Percentiles rank a stretch among this genome's conserved stretches.
Conservation (phyloP, 2,113 vertebrate species). For the Progne subis region DNA sequence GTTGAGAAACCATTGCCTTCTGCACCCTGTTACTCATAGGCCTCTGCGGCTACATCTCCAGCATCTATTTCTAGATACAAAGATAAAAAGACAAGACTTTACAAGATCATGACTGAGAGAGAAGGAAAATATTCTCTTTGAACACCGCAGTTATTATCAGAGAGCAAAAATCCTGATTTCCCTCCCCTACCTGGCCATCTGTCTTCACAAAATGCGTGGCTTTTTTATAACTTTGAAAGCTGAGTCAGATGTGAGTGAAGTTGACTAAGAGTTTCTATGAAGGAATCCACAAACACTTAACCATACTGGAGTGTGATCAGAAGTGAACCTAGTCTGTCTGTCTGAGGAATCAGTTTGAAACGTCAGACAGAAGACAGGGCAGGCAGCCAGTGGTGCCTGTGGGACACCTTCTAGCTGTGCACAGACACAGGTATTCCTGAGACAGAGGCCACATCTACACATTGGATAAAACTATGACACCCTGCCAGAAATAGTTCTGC, state of each 20-base stretch:
- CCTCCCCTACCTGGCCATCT: not conserved
- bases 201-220: not conserved
- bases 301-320: not conserved
- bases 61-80: not conserved
- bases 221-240: not conserved
- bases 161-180: not conserved
- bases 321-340: not conserved
- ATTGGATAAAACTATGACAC: not conserved
- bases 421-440: not conserved
- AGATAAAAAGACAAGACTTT: not conserved
- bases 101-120: not conserved
- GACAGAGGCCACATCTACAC: not conserved
- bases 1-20: not conserved
- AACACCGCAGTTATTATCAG: not conserved
- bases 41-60: not conserved
- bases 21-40: not conserved
- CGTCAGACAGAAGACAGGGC: not conserved
- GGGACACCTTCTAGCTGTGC: not conserved
- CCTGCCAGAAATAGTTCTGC: not conserved
- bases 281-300: not conserved
- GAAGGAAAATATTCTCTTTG: not conserved
- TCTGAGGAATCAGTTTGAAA: not conserved
- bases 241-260: not conserved
- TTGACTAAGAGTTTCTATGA: not conserved
- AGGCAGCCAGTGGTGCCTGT: not conserved